Evolutionary conservation across 2,113 vertebrate genomes (phyloP).

Genomic region (Pseudorasbora parva): DNA sequence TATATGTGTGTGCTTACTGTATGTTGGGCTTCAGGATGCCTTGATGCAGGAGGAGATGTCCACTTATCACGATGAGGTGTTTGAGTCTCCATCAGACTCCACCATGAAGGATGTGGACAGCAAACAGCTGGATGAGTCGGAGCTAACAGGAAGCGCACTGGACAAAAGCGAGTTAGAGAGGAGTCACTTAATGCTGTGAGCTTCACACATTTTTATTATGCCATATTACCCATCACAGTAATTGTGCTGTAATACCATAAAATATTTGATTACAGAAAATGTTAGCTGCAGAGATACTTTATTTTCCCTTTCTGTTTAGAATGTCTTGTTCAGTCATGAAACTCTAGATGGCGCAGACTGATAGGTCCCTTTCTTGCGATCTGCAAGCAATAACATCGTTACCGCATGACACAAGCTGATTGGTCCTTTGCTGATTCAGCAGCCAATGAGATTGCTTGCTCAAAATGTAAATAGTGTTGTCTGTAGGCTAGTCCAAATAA

Average conservation of each 20-base stretch:
- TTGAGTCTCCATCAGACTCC: constrained; percentile 90
- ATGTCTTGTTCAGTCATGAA: no score
- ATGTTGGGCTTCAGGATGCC: constrained; percentile 81
- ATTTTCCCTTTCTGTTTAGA: neutral
- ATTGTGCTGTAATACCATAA: neutral
- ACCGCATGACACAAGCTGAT: no score
- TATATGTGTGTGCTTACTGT: neutral
- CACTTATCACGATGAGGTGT: constrained; percentile 91
- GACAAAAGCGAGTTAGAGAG: constrained; percentile 91
- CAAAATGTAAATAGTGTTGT: no score
- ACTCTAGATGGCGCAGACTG: no score
- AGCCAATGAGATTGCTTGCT: no score
- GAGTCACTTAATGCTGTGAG: constrained; percentile 96
- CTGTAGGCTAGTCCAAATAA: no score
- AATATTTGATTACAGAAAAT: neutral
- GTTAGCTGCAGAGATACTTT: neutral
- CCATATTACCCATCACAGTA: neutral
- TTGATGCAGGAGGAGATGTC: constrained; percentile 93
- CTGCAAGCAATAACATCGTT: no score
- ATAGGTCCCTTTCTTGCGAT: no score
- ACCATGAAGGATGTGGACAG: constrained; percentile 85
- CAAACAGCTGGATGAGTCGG: constrained; percentile 80
- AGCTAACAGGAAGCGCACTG: constrained; percentile 91
- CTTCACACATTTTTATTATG: constrained; percentile 38
- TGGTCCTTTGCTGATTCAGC: no score